phyloP scores from a whole-genome alignment of 2,888 invertebrate genomes.

The Caenorhabditis sp. region DNA sequence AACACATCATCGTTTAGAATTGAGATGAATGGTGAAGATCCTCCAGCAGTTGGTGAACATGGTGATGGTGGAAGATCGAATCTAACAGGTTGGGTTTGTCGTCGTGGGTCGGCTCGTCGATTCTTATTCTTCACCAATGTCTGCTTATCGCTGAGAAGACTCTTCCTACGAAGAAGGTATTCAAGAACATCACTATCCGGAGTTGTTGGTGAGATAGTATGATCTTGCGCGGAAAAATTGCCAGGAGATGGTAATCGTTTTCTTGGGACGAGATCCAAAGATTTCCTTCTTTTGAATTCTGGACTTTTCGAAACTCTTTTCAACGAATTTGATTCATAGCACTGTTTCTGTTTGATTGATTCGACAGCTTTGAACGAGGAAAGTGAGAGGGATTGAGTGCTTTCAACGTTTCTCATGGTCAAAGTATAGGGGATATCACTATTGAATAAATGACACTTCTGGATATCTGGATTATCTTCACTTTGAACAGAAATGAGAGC shows the following conservation, averaged over 20 bases:
- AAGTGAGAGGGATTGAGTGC: constrained; percentile 32
- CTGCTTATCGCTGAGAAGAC: constrained; percentile 58
- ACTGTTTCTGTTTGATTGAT: constrained; percentile 14
- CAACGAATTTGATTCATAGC: constrained; percentile 37
- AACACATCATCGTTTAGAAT: constrained; percentile 54
- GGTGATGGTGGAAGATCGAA: constrained; percentile 55
- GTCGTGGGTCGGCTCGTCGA: constrained; percentile 71
- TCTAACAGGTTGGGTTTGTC: constrained; percentile 70
- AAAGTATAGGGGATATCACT: constrained; percentile 70
- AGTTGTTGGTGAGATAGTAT: constrained; percentile 67
- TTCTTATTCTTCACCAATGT: constrained; percentile 32
- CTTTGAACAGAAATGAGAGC: constrained; percentile 66
- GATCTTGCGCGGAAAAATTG: constrained; percentile 69
- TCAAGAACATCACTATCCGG: constrained; percentile 68
- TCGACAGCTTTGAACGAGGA: constrained; percentile 50
- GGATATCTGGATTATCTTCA: constrained; percentile 67
- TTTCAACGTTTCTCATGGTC: constrained; percentile 68
- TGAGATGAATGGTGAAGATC: constrained; percentile 54
- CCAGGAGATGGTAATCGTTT: constrained; percentile 69
- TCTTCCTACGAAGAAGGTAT: constrained; percentile 60
- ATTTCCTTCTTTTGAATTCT: constrained; percentile 55
- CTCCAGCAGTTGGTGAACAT: constrained; percentile 42
- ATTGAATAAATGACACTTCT: constrained; percentile 60
- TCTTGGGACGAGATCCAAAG: constrained; percentile 65
- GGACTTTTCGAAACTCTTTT: constrained; percentile 44